phyloP scores from a whole-genome alignment of 2,113 vertebrate species.

The Notechis scutatus region DNA sequence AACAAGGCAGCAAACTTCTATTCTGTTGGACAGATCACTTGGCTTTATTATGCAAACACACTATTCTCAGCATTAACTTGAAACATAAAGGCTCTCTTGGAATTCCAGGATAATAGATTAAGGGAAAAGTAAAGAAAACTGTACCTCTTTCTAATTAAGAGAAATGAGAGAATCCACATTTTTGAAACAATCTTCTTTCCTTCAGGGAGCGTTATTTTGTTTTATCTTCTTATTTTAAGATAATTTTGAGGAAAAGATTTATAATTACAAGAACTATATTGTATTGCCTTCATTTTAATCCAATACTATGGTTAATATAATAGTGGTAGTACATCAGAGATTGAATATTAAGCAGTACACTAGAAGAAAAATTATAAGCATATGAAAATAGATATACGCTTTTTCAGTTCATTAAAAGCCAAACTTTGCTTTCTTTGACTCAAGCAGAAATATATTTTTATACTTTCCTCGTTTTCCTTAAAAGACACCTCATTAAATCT shows the following conservation, averaged over 20 bases:
- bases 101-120: constrained; percentile 66
- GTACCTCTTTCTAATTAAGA: constrained; percentile 53
- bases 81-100: constrained; percentile 58
- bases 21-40: constrained; percentile 67
- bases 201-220: constrained; percentile 59
- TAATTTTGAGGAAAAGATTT: constrained; percentile 66
- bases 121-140: constrained; percentile 63
- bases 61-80: constrained; percentile 58
- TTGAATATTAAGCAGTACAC: constrained; percentile 60
- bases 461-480: background rate
- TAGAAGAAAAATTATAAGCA: constrained; percentile 50
- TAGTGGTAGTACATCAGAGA: constrained; percentile 54
- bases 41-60: constrained; percentile 70
- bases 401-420: constrained; percentile 27
- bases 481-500: constrained; percentile 28
- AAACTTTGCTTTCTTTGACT: background rate
- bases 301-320: constrained; percentile 54
- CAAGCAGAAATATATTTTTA: constrained; percentile 13
- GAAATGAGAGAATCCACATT: constrained; percentile 65
- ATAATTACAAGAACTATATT: constrained; percentile 68
- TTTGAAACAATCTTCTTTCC: constrained; percentile 68
- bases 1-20: constrained; percentile 62
- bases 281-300: constrained; percentile 71
- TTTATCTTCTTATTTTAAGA: constrained; percentile 66
- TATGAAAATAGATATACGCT: constrained; percentile 53